A percentile compares a stretch with the other conserved stretches of the same genome.
Evolutionary conservation across 2,888 invertebrate genomes (phyloP).

Genomic region (Drosophila villosipedis): DNA sequence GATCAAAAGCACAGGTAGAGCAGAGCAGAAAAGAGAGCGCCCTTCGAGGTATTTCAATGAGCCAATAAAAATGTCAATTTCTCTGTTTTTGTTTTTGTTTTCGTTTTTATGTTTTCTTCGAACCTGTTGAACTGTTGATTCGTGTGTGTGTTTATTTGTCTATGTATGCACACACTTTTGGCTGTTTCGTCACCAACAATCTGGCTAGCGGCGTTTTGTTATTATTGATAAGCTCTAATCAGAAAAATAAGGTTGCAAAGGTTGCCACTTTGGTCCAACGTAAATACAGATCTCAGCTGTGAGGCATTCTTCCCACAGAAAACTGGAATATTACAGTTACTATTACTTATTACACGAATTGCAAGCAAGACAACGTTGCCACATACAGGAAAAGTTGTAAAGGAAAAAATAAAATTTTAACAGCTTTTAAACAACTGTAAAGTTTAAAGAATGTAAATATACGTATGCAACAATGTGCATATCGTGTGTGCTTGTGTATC

Average conservation of each 20-base stretch:
- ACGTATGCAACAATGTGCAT: conserved; percentile 3
- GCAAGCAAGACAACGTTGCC: conserved; percentile 19
- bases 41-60: conserved; percentile 44
- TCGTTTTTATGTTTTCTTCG: conserved; percentile 10
- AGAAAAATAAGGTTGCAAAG: conserved; percentile 33
- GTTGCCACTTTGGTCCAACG: conserved; percentile 21
- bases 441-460: not conserved
- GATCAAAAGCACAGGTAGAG: conserved; percentile 8
- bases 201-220: conserved; percentile 10
- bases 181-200: conserved; percentile 48
- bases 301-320: conserved; percentile 6
- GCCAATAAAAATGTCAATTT: conserved; percentile 37
- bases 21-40: conserved; percentile 19
- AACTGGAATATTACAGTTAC: conserved; percentile 27
- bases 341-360: not conserved
- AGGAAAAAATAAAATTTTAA: conserved; percentile 27
- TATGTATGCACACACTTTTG: conserved; percentile 4
- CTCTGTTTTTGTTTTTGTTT: conserved; percentile 23
- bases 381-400: conserved; percentile 18
- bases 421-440: conserved; percentile 18
- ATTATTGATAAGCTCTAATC: conserved; percentile 52
- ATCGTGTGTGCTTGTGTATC: not conserved
- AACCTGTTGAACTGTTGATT: conserved; percentile 53
- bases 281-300: conserved; percentile 16
- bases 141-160: conserved; percentile 4